Base-by-base conservation (phyloP, 2,797 vertebrate genomes). In the Tamandua tetradactyla region DNA sequence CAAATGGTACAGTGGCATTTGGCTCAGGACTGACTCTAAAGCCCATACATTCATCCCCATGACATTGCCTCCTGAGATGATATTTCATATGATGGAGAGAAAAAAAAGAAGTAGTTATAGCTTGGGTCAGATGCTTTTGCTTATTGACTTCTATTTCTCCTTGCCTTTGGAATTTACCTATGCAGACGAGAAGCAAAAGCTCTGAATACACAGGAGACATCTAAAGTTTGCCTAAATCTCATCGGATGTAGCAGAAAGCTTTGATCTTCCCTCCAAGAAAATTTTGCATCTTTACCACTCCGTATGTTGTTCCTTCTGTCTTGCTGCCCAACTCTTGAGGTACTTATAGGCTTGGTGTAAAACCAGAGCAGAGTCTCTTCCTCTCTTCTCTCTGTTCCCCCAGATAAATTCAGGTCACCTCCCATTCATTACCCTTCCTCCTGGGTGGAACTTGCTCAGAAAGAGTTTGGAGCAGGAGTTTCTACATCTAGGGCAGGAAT, bases 41-140 rank as follows among this genome's bases (percentile, higher is more conserved):
- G 14, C 23, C 35, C 0, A 1, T 1, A 8, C 0, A 13, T 13
- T 25, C 4, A 0, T 23, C 37, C 37, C 49, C 49, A 52, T n/a
- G 37, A 9, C 25, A 8, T 61, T 6, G 5, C 47, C 13, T 72
- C 62, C 32, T 49, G 57, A 13, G 64, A 32, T 61, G 15, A 10
- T 7, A 23, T 18, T 52, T 78, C 37, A 66, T 7, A 17, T n/a
- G 20, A 35, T 3, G 6, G 27, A 83, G 25, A n/a, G 30, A 20
- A 25, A 49, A 66, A 35, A 12, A 4, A 40, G 64, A 64, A n/a
- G 22, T 1, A 12, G 35, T 11, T 5, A 32, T 27, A 55, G 4
- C 18, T 7, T 2, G 22, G 13, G 47, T 22, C 27, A 4, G 22
- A 42, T 64, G 27, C 44, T 61, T n/a, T 62, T 62, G 62, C 47